Base-by-base conservation (phyloP, 1,140 invertebrate species). In the Atta texana region DNA sequence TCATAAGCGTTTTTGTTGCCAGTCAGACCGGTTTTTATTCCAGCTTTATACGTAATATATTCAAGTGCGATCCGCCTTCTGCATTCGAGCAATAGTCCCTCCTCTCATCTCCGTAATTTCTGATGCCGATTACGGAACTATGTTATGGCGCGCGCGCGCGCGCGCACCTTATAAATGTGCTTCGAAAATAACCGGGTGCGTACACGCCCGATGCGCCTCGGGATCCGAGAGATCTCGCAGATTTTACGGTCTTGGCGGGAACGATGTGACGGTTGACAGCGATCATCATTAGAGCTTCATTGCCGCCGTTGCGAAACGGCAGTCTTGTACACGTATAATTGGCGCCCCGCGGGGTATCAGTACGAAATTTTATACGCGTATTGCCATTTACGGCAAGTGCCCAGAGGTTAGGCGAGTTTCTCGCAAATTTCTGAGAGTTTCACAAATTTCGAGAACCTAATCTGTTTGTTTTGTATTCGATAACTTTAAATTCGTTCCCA, bases 271-370 rank as follows among this genome's bases (percentile, higher is more conserved):
- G 87, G 90, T 92, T 91, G 93, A 93, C 93, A 92, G 88, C 90
- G 87, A 81, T 92, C 88, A 92, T 94, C 93, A 94, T 95, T 94
- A 94, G 93, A 93, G 93, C 93, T 92, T 93, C 93, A 94, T 94
- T 92, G 91, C 85, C 89, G 92, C 89, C 92, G 91, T 94, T 93
- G 90, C 91, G 89, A 92, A 91, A 93, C 77, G 86, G 85, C 63
- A 87, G 49, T 66, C 74, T 68, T 80, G 76, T 74, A 76, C 85
- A 89, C 85, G 87, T 87, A 90, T 95, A 95, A 95, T 95, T 95
- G 94, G 94, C 92, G 92, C 92, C 94, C 94, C 91, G 92, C 90
- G 76, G 92, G 59, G 93, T 51, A 89, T 53, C 75, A 61, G 80
- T 74, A 90, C 84, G 89, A 94, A 93, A 94, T 93, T 93, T 94